Conservation (phyloP, 2,113 vertebrate genomes). For the Pandion haliaetus region DNA sequence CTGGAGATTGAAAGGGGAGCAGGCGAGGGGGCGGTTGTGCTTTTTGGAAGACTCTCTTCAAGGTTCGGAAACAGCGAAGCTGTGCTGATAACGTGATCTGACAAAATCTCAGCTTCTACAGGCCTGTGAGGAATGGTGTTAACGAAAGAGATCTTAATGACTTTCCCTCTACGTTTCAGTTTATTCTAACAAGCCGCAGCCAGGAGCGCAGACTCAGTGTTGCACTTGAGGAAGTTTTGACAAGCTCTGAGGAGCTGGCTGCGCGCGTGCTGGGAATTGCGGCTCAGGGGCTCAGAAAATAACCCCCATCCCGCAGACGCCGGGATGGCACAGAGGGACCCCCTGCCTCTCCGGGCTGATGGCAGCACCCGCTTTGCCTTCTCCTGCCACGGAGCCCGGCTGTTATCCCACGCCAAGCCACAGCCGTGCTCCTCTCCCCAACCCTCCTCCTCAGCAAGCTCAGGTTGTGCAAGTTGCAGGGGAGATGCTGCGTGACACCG, state of each 20-base stretch:
- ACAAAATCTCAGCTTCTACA: constrained; percentile 35
- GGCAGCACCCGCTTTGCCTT: background rate
- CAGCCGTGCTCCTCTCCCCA: background rate
- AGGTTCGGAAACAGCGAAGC: constrained; percentile 31
- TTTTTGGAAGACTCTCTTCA: constrained; percentile 30
- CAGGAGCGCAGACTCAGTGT: background rate
- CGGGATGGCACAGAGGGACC: background rate
- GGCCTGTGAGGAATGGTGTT: constrained; percentile 41
- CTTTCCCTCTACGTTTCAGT: constrained; percentile 40
- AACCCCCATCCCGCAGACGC: background rate
- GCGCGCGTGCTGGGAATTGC: background rate
- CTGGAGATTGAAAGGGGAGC: background rate
- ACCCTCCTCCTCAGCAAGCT: background rate
- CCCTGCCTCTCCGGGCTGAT: background rate
- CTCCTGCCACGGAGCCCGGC: fast-evolving
- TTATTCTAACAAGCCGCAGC: constrained; percentile 8
- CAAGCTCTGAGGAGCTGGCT: background rate
- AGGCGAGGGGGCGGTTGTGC: background rate
- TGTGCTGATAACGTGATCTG: constrained; percentile 34
- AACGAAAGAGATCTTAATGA: constrained; percentile 26
- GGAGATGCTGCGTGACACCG: fast-evolving
- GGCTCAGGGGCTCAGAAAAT: background rate
- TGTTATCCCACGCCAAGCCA: background rate
- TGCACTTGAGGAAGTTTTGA: constrained; percentile 22
- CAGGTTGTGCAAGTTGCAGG: fast-evolving